Percentiles rank a stretch among this genome's conserved stretches.
Evolutionary conservation across 2,888 invertebrate species (phyloP).

Genomic region (Euplagia quadripunctaria): DNA sequence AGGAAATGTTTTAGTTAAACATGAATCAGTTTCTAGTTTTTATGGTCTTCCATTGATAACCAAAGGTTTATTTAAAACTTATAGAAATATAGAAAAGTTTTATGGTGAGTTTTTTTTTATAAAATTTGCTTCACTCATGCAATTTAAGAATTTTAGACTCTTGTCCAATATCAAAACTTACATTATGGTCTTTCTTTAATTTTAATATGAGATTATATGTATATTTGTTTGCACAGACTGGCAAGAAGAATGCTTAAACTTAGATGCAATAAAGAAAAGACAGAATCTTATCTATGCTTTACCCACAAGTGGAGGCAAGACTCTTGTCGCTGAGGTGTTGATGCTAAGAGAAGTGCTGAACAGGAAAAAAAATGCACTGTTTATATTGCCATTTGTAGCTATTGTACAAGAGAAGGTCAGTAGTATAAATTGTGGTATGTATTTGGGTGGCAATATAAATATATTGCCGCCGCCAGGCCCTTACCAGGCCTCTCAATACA

Average conservation of each 20-base stretch:
- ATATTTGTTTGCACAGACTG: conserved; percentile 89
- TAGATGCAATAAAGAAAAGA: conserved; percentile 91
- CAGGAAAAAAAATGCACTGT: conserved; percentile 93
- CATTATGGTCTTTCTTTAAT: too few relatives aligned
- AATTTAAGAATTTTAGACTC: neutral
- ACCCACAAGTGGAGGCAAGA: conserved; percentile 99
- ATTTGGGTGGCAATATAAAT: neutral
- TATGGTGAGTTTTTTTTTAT: conserved; percentile 90
- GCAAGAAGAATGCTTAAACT: conserved; percentile 96
- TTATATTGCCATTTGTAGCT: conserved; percentile 97
- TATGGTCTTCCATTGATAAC: conserved; percentile 93
- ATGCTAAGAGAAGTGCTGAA: conserved; percentile 95
- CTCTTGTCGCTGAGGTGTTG: conserved; percentile 97
- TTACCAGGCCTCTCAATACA: too few relatives aligned
- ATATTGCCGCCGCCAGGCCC: too few relatives aligned
- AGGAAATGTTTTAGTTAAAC: conserved; percentile 17
- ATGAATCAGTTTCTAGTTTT: conserved; percentile 78
- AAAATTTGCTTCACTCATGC: neutral
- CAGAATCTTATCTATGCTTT: conserved; percentile 96
- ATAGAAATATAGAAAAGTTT: conserved; percentile 92
- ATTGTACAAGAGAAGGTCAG: conserved; percentile 98
- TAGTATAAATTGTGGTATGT: neutral
- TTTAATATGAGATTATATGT: neutral
- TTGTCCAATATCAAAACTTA: too few relatives aligned
- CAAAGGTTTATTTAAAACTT: conserved; percentile 90